These are phyloP conservation scores for Drosophila lini DNA, from an alignment of 1,140 invertebrate genomes.

Conservation along the genomic window DNA sequence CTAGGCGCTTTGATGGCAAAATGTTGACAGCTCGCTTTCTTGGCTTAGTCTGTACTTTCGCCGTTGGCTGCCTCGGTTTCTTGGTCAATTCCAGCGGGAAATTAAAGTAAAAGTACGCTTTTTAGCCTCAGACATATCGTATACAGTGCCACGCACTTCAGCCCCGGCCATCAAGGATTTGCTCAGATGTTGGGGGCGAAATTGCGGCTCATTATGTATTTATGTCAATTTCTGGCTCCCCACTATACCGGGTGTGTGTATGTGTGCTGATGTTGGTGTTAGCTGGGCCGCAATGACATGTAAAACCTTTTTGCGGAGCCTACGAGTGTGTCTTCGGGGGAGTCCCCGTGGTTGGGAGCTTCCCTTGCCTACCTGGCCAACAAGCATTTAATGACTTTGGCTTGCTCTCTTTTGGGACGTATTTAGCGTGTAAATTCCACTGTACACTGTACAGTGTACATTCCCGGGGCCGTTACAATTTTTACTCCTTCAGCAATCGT, in stretches of 20 bases:
- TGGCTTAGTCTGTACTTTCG: conserved; percentile 35
- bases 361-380: conserved; percentile 56
- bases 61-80: conserved; percentile 43
- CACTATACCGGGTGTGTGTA: conserved; percentile 19
- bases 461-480: conserved; percentile 52
- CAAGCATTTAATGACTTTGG: conserved; percentile 79
- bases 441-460: conserved; percentile 61
- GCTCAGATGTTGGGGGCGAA: conserved; percentile 42
- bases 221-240: conserved; percentile 79
- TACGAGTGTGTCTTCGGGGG: conserved; percentile 20
- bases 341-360: conserved; percentile 2
- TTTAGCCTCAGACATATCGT: conserved; percentile 56
- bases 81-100: conserved; percentile 77
- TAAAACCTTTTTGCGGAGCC: conserved; percentile 77
- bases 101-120: conserved; percentile 83
- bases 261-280: conserved; percentile 23
- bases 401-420: conserved; percentile 77
- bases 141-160: conserved; percentile 51
- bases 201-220: conserved; percentile 82
- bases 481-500: conserved; percentile 77
- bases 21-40: conserved; percentile 66
- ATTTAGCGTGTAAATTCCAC: conserved; percentile 78
- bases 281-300: conserved; percentile 67
- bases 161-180: conserved; percentile 16
- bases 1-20: conserved; percentile 63